These are phyloP conservation scores for Platycnemis pennipes DNA, from an alignment of 2,888 invertebrate species.

Conservation along the genomic window DNA sequence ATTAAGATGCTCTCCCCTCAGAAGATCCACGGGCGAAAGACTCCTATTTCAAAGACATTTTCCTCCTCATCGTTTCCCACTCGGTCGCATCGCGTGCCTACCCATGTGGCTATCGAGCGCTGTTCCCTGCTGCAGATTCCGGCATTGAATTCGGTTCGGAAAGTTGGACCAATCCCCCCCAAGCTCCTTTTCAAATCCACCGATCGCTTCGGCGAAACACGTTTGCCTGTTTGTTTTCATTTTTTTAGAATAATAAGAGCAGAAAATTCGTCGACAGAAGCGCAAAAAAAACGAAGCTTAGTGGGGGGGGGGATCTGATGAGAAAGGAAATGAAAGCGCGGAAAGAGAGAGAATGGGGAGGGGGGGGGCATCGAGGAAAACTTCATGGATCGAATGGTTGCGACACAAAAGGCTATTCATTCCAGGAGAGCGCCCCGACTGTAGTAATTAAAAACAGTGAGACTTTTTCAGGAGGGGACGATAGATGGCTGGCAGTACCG, in stretches of 20 bases:
- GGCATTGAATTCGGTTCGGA: neutral
- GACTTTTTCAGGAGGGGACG: neutral
- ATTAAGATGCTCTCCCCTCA: neutral
- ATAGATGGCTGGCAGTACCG: neutral
- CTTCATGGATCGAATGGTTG: constrained; percentile 10
- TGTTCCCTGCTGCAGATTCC: neutral
- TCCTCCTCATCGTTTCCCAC: neutral
- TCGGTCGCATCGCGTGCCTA: neutral
- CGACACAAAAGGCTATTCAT: constrained; percentile 46
- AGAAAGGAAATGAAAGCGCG: neutral
- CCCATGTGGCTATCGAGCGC: neutral
- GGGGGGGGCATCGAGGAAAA: neutral
- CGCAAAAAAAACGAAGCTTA: neutral
- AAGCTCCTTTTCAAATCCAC: neutral
- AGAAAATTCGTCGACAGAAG: neutral
- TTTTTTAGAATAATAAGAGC: neutral
- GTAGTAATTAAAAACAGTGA: constrained; percentile 33
- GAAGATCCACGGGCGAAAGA: neutral
- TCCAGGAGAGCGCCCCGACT: neutral
- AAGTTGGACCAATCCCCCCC: neutral
- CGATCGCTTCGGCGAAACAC: neutral
- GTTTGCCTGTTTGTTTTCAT: too few relatives aligned
- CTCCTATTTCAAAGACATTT: neutral
- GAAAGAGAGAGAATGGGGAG: neutral
- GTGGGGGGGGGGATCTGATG: neutral